Evolutionary conservation across 2,888 invertebrate species (phyloP).

Genomic region (Abrostola tripartita): DNA sequence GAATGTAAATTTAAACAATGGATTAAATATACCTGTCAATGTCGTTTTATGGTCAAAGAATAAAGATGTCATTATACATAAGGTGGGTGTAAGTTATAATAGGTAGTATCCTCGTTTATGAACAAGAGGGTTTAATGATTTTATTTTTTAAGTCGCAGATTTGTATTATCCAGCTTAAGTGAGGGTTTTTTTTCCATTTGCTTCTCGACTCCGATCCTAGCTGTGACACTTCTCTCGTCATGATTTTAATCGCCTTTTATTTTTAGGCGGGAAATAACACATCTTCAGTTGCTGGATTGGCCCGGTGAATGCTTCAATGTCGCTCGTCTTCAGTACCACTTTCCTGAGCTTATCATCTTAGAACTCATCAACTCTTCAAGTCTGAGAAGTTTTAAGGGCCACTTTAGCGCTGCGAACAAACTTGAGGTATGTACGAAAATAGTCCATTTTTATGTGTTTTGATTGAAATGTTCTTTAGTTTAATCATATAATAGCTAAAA

Average conservation of each 20-base stretch:
- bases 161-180: no score
- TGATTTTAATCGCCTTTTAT: conserved; percentile 11
- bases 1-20: no score
- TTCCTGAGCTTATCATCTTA: conserved; percentile 70
- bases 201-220: no score
- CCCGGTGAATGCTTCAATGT: conserved; percentile 78
- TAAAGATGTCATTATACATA: no score
- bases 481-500: no score
- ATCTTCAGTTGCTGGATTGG: conserved; percentile 74
- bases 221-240: not conserved
- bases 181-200: no score
- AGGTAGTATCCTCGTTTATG: no score
- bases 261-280: conserved; percentile 70
- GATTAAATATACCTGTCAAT: no score
- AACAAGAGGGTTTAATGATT: no score
- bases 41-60: no score
- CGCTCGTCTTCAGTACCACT: conserved; percentile 72
- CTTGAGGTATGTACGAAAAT: conserved; percentile 70
- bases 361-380: conserved; percentile 75
- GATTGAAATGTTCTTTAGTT: not conserved
- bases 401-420: conserved; percentile 69
- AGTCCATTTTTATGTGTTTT: not conserved
- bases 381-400: conserved; percentile 74
- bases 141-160: no score
- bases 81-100: no score